Evolutionary conservation across 1,140 invertebrate species (phyloP), one percentile per base, ranked within the genome.

Genomic region (Nomia melanderi): DNA sequence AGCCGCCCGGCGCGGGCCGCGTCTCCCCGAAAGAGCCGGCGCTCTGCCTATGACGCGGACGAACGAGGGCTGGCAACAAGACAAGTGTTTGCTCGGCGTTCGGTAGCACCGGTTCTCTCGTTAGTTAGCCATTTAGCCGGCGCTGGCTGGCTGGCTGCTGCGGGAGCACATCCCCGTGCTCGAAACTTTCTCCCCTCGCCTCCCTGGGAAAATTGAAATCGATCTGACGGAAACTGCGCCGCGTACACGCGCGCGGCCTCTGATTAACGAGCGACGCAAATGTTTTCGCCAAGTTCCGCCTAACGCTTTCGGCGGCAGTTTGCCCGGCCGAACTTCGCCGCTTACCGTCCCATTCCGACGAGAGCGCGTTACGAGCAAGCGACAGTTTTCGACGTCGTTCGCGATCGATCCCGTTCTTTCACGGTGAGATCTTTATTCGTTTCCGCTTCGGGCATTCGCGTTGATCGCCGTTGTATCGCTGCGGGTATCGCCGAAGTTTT

Each of bases 71-170:
- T 41, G 23, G 27, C 66, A 36, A 25, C 53, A 20, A n/a, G 47
- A 66, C 65, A 23, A 62, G 41, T 54, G 33, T 64, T 64, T 73
- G 59, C 44, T 29, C 25, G 33, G 23, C 7, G 47, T 73, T 64
- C 47, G 41, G 17, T 57, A 53, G 66, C 14, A 41, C 33, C 66
- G 17, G 20, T 17, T 29, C 71, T 65, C 71, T 74, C 60, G 47
- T 74, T 65, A 56, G 62, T 41, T 65, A n/a, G 20, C 60, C 60
- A 65, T 73, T 73, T 73, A 64, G 53, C 53, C 47, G 25, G 7
- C 9, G 31, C 0, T 47, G 25, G 20, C n/a, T 9, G 54, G 25
- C n/a, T n/a, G n/a, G n/a, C n/a, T n/a, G n/a, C n/a, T n/a, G 20
- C 20, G 11, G 31, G 8, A 31, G 54, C 23, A 27, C 29, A 33